Percentiles rank a stretch among this genome's conserved stretches.
Conservation (phyloP, 2,113 vertebrate genomes). For the Elaphurus davidianus region DNA sequence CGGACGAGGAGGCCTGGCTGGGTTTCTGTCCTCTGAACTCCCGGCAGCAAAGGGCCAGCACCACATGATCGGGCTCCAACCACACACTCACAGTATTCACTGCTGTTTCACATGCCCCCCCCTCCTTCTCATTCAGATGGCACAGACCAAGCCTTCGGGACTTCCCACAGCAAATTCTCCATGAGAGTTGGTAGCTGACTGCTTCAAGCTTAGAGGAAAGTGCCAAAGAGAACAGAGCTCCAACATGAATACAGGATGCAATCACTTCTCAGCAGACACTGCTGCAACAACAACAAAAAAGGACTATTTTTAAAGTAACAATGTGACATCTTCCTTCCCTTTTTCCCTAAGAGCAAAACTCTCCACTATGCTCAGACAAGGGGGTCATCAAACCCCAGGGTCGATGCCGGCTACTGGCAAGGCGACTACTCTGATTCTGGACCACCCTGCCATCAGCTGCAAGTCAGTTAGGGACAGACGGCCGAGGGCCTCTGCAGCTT, state of each 20-base stretch:
- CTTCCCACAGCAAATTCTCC: not conserved
- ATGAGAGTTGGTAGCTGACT: not conserved
- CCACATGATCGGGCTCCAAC: not conserved
- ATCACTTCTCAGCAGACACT: not conserved
- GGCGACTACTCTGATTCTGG: not conserved
- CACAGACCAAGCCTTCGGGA: not conserved
- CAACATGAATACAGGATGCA: no score
- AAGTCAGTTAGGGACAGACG: not conserved
- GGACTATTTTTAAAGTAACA: not conserved
- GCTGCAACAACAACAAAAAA: not conserved
- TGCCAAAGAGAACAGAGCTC: not conserved
- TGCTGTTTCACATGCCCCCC: not conserved
- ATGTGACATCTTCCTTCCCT: not conserved
- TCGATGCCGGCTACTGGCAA: not conserved
- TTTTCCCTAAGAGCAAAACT: not conserved
- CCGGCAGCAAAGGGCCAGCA: not conserved
- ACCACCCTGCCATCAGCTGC: not conserved
- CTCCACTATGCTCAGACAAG: not conserved
- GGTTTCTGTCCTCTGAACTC: not conserved
- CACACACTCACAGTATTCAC: not conserved
- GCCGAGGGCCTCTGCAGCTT: rapidly evolving
- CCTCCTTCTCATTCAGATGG: not conserved
- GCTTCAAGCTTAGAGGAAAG: not conserved
- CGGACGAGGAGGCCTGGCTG: not conserved
- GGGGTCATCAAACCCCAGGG: not conserved